Percentiles rank a stretch among this genome's conserved stretches.
These are phyloP conservation scores for Polyergus mexicanus DNA, from an alignment of 1,140 invertebrate species.

Conservation along the genomic window DNA sequence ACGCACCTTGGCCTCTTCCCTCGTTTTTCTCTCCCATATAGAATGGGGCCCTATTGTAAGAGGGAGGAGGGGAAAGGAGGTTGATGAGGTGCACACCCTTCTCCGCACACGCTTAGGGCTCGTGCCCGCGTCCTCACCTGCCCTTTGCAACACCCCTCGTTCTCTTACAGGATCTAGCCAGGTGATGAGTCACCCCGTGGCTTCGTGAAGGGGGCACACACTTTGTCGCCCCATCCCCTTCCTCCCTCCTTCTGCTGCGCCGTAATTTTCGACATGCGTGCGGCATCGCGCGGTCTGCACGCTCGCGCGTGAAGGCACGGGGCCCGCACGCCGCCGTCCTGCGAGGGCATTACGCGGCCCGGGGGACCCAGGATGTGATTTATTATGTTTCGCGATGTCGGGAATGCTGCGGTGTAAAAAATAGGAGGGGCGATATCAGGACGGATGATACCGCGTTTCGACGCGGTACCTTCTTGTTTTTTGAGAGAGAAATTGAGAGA, in stretches of 20 bases:
- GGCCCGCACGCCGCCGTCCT: constrained; percentile 27
- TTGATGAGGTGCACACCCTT: constrained; percentile 53
- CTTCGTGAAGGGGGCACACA: constrained; percentile 65
- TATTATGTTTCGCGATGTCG: constrained; percentile 51
- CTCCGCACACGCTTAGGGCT: constrained; percentile 61
- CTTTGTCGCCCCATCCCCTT: no score
- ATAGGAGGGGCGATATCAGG: not conserved
- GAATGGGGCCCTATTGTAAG: constrained; percentile 13
- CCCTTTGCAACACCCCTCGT: constrained; percentile 70
- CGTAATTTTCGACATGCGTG: constrained; percentile 73
- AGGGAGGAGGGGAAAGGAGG: constrained; percentile 7
- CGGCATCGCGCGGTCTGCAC: constrained; percentile 54
- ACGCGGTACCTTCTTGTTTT: not conserved
- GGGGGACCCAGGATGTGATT: constrained; percentile 59
- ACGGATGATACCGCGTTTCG: not conserved
- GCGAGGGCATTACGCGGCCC: constrained; percentile 18
- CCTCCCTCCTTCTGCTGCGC: constrained; percentile 51
- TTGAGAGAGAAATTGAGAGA: not conserved
- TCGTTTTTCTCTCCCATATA: constrained; percentile 28
- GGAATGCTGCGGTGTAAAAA: constrained; percentile 2
- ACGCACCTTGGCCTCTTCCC: constrained; percentile 52
- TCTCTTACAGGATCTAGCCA: constrained; percentile 78
- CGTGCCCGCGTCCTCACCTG: constrained; percentile 82
- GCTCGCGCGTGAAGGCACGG: constrained; percentile 70
- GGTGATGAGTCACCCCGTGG: constrained; percentile 85